Evolutionary conservation across 2,888 invertebrate species (phyloP).

Genomic region (Synergus gifuensis): DNA sequence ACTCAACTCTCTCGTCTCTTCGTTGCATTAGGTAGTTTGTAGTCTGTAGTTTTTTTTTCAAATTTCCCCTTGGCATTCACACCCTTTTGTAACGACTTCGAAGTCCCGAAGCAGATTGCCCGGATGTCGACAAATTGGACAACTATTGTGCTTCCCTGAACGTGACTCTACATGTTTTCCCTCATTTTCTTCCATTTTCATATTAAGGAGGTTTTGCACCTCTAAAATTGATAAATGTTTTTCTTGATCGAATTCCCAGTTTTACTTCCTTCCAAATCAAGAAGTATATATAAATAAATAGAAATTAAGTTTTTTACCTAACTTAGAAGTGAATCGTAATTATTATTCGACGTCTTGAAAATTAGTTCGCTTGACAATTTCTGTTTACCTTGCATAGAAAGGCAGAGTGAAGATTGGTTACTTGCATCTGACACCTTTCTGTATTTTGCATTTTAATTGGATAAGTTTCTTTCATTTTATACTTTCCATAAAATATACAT

Average conservation of each 20-base stretch:
- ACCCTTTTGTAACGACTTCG: conserved; percentile 32
- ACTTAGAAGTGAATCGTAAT: neutral
- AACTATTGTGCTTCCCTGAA: neutral
- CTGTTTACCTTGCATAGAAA: conserved; percentile 27
- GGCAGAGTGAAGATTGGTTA: conserved; percentile 15
- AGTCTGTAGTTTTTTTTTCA: conserved; percentile 25
- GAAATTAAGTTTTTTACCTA: neutral
- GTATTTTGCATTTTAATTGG: conserved; percentile 42
- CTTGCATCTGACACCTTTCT: conserved; percentile 40
- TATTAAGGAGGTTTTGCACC: neutral
- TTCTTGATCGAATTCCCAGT: too few relatives aligned
- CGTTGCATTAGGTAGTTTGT: conserved; percentile 25
- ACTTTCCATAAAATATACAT: conserved; percentile 38
- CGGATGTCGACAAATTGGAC: neutral
- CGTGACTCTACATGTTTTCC: neutral
- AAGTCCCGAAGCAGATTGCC: conserved; percentile 21
- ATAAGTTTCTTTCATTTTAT: conserved; percentile 40
- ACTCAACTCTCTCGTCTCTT: conserved; percentile 6
- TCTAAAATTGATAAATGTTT: neutral
- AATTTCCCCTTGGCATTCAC: neutral
- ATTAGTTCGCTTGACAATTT: conserved; percentile 12
- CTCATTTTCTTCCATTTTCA: neutral
- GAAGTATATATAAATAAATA: neutral
- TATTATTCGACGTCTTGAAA: conserved; percentile 15
- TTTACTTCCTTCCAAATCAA: too few relatives aligned